Base-by-base conservation (phyloP, 2,888 invertebrate species). In the Hypselothyrea guttata region DNA sequence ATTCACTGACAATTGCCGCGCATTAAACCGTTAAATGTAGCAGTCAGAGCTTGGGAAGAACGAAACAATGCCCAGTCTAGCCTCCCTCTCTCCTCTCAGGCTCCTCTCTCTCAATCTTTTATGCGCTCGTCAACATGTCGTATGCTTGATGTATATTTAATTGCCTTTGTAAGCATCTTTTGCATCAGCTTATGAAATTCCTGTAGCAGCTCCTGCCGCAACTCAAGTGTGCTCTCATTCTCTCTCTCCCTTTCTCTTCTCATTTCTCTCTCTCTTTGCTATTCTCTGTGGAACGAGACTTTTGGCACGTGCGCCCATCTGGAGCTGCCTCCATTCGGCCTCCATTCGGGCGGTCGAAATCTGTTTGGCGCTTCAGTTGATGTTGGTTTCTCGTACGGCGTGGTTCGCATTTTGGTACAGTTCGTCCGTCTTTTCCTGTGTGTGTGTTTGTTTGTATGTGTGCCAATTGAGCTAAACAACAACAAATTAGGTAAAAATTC, bases 361-460 rank as follows among this genome's bases (percentile, higher is more conserved):
- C 33, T 33, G 37, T 62, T n/a, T 55, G 59, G 37, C 46, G 73
- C 66, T 63, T 82, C 84, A 86, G 82, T 84, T 82, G 71, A 78
- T 75, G 75, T 84, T 79, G 77, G 83, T 82, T 75, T 56, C 68
- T 84, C 75, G 68, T 67, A 55, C 79, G 67, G 79, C 56, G 74
- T 75, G 83, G 84, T 82, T 81, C 73, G 59, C 62, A 62, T 51
- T 62, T 48, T 40, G 40, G 54, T 34, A 44, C 37, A 60, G 46
- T 57, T 62, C 59, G 71, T 45, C 30, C n/a, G 22, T 34, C 33
- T 49, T 41, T 41, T 40, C 42, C 38, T 40, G 44, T 22, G 28
- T 40, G 51, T 44, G 22, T 34, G 33, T 49, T 41, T 41, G 37
- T 45, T 34, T 40, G 44, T 22, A 18, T 40, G 51, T 44, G 44